A percentile compares a stretch with the other conserved stretches of the same genome.
Evolutionary conservation across 2,888 invertebrate species (phyloP).

Genomic region (Ormyrus pomaceus): DNA sequence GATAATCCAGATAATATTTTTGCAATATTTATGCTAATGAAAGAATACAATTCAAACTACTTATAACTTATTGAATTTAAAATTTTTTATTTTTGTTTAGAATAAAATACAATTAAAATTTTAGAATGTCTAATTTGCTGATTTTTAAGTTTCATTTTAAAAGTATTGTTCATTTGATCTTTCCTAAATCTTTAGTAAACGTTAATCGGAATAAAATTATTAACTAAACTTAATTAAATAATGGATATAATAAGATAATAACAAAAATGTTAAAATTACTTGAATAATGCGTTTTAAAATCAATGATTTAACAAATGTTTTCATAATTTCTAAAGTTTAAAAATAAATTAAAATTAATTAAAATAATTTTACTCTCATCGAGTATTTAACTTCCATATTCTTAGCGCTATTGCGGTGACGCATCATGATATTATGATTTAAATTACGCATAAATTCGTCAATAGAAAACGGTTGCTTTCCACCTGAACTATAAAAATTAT

Average conservation of each 20-base stretch:
- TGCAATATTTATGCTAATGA: neutral
- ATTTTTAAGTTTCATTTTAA: no score
- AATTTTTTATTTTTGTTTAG: neutral
- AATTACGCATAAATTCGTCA: constrained; percentile 41
- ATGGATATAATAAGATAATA: neutral
- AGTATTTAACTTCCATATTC: constrained; percentile 46
- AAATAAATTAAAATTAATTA: constrained; percentile 11
- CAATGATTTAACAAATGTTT: no score
- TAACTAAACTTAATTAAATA: neutral
- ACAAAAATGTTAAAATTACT: neutral
- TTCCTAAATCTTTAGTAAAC: neutral
- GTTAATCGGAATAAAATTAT: neutral
- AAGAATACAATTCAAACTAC: neutral
- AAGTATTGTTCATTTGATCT: no score
- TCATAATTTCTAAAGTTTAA: neutral
- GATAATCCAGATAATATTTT: constrained; percentile 1
- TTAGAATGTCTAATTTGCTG: no score
- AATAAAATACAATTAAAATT: no score
- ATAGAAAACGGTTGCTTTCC: constrained; percentile 6
- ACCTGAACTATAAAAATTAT: neutral
- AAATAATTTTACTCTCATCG: constrained; percentile 47
- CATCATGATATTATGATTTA: constrained; percentile 24
- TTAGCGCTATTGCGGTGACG: constrained; percentile 19
- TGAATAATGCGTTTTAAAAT: no score
- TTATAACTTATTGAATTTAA: constrained; percentile 13